These are phyloP conservation scores for Augiades crinisus DNA, from an alignment of 2,888 invertebrate species.

Conservation along the genomic window DNA sequence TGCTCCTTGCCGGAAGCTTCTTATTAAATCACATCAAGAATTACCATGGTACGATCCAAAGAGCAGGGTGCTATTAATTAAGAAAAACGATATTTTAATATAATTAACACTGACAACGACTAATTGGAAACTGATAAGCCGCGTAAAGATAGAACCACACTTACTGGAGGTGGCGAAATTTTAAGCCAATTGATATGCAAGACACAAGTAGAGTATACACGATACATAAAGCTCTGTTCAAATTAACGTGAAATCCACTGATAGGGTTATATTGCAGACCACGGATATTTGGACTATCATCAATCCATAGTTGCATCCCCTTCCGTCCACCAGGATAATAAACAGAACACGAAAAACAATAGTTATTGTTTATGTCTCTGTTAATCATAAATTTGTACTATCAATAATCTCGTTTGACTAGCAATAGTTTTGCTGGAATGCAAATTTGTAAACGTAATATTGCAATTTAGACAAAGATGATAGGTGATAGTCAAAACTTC, in stretches of 20 bases:
- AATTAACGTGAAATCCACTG: not conserved
- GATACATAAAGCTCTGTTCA: slow-evolving; percentile 9
- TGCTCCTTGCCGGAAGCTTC: slow-evolving; percentile 22
- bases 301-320: slow-evolving; percentile 12
- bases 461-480: not conserved
- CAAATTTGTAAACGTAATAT: not conserved
- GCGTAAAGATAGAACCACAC: slow-evolving; percentile 5
- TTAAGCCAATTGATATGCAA: slow-evolving; percentile 51
- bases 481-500: too few species aligned
- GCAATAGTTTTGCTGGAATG: not conserved
- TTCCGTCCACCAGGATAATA: not conserved
- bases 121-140: slow-evolving; percentile 26
- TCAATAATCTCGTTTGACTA: not conserved
- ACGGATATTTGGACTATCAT: not conserved
- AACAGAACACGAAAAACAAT: not conserved
- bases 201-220: slow-evolving; percentile 38
- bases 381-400: not conserved
- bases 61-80: slow-evolving; percentile 62
- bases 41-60: slow-evolving; percentile 38
- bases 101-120: slow-evolving; percentile 30
- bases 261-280: not conserved
- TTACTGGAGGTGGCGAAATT: slow-evolving; percentile 27
- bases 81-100: slow-evolving; percentile 39
- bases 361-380: not conserved
- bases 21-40: slow-evolving; percentile 6